These are phyloP conservation scores for Etheostoma cragini DNA, from an alignment of 2,113 vertebrate species.

Conservation along the genomic window DNA sequence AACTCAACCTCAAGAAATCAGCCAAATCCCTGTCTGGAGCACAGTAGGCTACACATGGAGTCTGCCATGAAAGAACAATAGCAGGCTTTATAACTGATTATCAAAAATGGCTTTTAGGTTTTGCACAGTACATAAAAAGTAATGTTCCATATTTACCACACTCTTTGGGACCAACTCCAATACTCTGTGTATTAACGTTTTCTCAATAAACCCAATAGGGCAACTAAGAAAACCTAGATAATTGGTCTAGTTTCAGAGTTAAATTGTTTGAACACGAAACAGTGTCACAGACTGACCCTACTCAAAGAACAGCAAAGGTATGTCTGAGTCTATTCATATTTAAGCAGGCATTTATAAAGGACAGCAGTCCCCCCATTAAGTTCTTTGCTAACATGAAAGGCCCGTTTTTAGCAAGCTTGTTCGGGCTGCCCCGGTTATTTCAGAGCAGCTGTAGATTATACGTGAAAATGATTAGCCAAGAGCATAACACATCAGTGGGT, in stretches of 20 bases:
- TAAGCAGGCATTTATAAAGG: conserved; percentile 8
- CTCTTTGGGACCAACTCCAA: conserved; percentile 10
- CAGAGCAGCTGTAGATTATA: background rate
- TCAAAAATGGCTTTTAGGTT: conserved; percentile 58
- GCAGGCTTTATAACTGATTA: conserved; percentile 57
- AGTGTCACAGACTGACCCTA: conserved; percentile 1
- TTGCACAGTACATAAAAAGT: conserved; percentile 53
- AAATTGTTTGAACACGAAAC: conserved; percentile 15
- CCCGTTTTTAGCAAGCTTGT: background rate
- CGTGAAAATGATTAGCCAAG: background rate
- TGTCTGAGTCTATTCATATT: conserved; percentile 17
- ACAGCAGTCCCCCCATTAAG: background rate
- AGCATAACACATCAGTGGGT: background rate
- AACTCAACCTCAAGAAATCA: conserved; percentile 16
- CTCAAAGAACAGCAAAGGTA: conserved; percentile 28
- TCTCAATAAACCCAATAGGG: conserved; percentile 16
- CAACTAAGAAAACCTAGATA: conserved; percentile 32
- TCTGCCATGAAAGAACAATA: conserved; percentile 60
- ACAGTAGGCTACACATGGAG: background rate
- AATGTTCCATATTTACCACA: conserved; percentile 51
- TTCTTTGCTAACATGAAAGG: background rate
- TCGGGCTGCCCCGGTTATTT: background rate
- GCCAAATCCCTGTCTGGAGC: conserved; percentile 64
- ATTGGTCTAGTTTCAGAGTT: background rate
- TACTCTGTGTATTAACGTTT: conserved; percentile 7